Evolutionary conservation across 2,797 vertebrate species (phyloP).

Genomic region (Hoplostethus atlanticus): DNA sequence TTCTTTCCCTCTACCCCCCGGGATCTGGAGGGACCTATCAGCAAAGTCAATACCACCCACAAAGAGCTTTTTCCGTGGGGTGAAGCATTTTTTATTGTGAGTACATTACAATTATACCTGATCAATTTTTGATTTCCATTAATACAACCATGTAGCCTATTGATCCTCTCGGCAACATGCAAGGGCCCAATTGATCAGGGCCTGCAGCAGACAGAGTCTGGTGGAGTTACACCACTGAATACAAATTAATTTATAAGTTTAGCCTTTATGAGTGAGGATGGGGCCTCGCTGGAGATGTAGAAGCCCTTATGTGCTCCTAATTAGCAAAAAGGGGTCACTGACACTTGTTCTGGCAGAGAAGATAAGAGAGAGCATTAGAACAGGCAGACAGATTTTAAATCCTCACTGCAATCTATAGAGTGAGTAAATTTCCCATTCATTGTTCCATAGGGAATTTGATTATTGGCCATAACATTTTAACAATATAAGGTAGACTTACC

Average conservation of each 20-base stretch:
- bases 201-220: constrained; percentile 20
- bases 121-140: constrained; percentile 71
- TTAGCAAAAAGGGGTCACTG: constrained; percentile 79
- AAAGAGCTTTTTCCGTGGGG: constrained; percentile 14
- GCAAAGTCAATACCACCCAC: constrained; percentile 43
- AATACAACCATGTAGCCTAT: constrained; percentile 57
- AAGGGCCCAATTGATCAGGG: constrained; percentile 56
- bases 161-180: constrained; percentile 46
- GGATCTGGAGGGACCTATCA: constrained; percentile 18
- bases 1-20: background rate
- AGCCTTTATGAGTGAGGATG: constrained; percentile 51
- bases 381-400: constrained; percentile 45
- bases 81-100: constrained; percentile 45
- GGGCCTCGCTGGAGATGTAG: constrained; percentile 51
- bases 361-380: constrained; percentile 44
- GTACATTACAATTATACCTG: constrained; percentile 58
- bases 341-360: constrained; percentile 58
- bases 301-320: constrained; percentile 63
- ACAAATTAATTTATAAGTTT: constrained; percentile 56
- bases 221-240: constrained; percentile 44
- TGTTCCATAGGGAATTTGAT: constrained; percentile 42
- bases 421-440: constrained; percentile 48
- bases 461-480: constrained; percentile 46
- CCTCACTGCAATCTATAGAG: constrained; percentile 24
- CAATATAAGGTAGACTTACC: constrained; percentile 47